These are phyloP conservation scores for Epinotia demarniana DNA, from an alignment of 2,888 invertebrate species.

Conservation along the genomic window DNA sequence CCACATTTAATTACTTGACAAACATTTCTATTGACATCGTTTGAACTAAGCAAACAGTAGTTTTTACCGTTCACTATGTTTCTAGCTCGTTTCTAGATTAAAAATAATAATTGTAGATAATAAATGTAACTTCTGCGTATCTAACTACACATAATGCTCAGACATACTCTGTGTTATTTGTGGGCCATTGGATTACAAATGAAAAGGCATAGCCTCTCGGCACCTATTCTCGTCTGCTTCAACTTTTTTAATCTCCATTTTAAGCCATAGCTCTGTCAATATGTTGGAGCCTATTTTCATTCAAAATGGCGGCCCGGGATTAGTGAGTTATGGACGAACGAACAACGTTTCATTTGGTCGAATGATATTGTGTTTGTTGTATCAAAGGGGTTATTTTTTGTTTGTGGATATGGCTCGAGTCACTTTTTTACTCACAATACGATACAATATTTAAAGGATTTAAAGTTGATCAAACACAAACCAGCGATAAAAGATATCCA, in stretches of 20 bases:
- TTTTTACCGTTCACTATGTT: not conserved
- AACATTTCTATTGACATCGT: too few species aligned
- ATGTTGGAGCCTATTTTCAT: constrained; percentile 1
- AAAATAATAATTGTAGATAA: not conserved
- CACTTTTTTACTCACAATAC: too few species aligned
- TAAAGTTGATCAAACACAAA: too few species aligned
- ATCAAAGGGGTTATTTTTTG: not conserved
- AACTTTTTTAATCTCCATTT: constrained; percentile 38
- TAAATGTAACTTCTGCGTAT: not conserved
- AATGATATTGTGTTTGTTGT: not conserved
- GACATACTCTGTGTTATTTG: not conserved
- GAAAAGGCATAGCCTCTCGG: constrained; percentile 26
- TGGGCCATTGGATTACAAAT: not conserved
- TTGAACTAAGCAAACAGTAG: too few species aligned
- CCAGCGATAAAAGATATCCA: too few species aligned
- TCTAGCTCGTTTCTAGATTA: not conserved
- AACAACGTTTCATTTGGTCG: not conserved
- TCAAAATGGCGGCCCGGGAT: constrained; percentile 5
- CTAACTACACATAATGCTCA: not conserved
- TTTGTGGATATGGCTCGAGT: not conserved
- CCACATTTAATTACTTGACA: too few species aligned
- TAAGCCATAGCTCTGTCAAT: not conserved
- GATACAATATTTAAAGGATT: too few species aligned
- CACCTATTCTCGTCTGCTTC: constrained; percentile 13
- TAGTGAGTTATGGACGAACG: not conserved